Base-by-base conservation (phyloP, 1,140 invertebrate genomes). In the Holotrichia oblita region DNA sequence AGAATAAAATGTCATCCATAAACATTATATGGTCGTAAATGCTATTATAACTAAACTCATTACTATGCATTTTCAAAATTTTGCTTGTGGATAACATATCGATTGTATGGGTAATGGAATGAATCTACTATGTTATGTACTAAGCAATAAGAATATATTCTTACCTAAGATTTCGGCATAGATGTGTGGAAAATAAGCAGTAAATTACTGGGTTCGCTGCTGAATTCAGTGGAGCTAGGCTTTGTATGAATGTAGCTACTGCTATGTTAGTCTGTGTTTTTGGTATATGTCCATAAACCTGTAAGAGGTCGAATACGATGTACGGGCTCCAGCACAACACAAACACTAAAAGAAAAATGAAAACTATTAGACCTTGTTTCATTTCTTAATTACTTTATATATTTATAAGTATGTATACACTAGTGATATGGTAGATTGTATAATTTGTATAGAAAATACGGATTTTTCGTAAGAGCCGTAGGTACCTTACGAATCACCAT, bases 281-380 rank as follows among this genome's bases (percentile, higher is more conserved):
- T 0, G 95, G 95, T 79, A 98, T 91, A 85, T 93, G 92, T 14
- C 92, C 94, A 87, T 94, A 98, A 40, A 98, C 95, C 91, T 97
- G 95, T 0, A 98, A 90, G 22, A 98, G 87, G 86, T 98, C 96
- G 87, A 97, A 98, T 42, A 98, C 90, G 85, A 98, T 96, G 86
- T 97, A 99, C 0, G 97, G 97, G 81, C 95, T 97, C 97, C 97
- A 98, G 88, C 97, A 98, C 3, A 98, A 85, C 75, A 98, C 94
- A 87, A 98, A 99, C 14, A 97, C 97, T 97, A 91, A 55, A 83
- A 81, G 22, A 77, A 77, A 73, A n/a, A 64, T 3, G 27, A 34
- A 34, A 34, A 34, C 27, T 4, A 34, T 34, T 34, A 34, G 27
- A 34, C 27, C 4, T 34, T 34, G 4, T 34, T 34, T 2, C 1